These are phyloP conservation scores for Stegodyphus dumicola DNA, from an alignment of 1,140 invertebrate genomes.

Conservation along the genomic window DNA sequence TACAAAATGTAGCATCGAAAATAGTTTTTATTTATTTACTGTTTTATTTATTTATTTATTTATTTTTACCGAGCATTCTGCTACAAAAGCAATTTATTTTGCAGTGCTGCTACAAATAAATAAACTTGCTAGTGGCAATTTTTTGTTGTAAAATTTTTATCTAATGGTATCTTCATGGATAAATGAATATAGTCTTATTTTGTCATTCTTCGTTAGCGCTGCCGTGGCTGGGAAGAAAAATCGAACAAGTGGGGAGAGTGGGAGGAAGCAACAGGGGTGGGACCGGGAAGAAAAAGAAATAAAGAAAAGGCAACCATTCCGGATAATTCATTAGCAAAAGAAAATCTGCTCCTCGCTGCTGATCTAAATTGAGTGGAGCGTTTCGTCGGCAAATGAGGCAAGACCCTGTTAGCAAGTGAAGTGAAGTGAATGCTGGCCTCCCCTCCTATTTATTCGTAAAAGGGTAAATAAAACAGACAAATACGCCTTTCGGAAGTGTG, in stretches of 20 bases:
- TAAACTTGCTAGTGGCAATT: too few relatives aligned
- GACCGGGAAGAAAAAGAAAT: constrained; percentile 2
- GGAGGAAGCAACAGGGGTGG: constrained; percentile 2
- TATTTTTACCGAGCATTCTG: too few relatives aligned
- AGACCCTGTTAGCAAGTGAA: constrained; percentile 23
- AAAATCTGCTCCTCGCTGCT: constrained; percentile 49
- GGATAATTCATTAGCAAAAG: constrained; percentile 46
- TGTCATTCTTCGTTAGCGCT: background rate
- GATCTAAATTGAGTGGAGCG: constrained; percentile 52
- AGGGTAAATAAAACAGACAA: constrained; percentile 49
- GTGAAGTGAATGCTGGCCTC: background rate
- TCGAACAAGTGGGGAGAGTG: too few relatives aligned
- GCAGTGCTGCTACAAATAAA: too few relatives aligned
- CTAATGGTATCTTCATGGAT: too few relatives aligned
- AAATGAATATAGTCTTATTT: constrained; percentile 4
- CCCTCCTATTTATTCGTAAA: constrained; percentile 47
- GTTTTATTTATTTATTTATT: too few relatives aligned
- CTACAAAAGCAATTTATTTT: too few relatives aligned
- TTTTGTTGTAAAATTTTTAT: too few relatives aligned
- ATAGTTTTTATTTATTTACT: too few relatives aligned
- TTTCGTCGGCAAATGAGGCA: constrained; percentile 44
- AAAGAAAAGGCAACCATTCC: constrained; percentile 9
- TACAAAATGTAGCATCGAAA: too few relatives aligned
- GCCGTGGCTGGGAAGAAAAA: background rate
- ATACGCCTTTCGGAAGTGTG: constrained; percentile 27